Conservation (phyloP, 2,797 vertebrate genomes). For the Spatula clypeata region DNA sequence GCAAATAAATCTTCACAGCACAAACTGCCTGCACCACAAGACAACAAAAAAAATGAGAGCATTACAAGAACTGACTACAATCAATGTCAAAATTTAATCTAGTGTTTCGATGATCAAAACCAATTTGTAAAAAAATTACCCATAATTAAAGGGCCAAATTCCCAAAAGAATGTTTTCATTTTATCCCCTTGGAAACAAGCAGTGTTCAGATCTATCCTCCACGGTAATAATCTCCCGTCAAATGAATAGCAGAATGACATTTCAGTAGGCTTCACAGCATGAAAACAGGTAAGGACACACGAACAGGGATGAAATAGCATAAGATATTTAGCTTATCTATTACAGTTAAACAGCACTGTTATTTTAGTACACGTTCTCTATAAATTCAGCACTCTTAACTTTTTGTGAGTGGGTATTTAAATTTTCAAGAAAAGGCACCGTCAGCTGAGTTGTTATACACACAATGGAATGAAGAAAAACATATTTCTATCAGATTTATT, state of each 20-base stretch:
- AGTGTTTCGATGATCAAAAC: constrained; percentile 38
- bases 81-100: constrained; percentile 52
- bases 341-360: background rate
- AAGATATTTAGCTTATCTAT: background rate
- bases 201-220: constrained; percentile 9
- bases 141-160: constrained; percentile 63
- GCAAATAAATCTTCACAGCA: background rate
- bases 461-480: background rate
- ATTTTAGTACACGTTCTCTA: background rate
- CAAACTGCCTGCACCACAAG: background rate
- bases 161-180: constrained; percentile 30
- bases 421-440: background rate
- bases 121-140: constrained; percentile 60
- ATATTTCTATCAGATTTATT: background rate
- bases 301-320: background rate
- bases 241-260: constrained; percentile 18
- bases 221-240: constrained; percentile 47
- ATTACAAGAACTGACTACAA: background rate
- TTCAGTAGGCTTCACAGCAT: constrained; percentile 41
- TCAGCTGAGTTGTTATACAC: background rate
- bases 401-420: background rate
- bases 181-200: constrained; percentile 42
- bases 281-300: background rate
- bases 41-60: background rate
- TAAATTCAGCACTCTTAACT: background rate